Conservation (phyloP, 2,888 invertebrate species). For the Melieria picta region DNA sequence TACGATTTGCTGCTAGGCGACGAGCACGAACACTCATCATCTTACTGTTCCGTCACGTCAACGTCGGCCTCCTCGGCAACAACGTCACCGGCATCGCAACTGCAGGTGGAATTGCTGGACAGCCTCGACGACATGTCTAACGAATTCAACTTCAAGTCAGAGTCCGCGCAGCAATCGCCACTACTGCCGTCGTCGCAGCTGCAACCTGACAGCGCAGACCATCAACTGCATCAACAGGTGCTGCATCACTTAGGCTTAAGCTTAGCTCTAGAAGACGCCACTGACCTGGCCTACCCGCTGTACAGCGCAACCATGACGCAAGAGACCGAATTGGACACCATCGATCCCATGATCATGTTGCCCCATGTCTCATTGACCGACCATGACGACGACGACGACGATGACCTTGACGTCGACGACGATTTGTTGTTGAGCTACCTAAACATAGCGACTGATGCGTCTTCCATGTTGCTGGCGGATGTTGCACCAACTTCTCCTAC, state of each 20-base stretch:
- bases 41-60: constrained; percentile 21
- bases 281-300: constrained; percentile 46
- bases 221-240: constrained; percentile 58
- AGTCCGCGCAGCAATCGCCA: constrained; percentile 3
- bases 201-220: constrained; percentile 31
- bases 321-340: constrained; percentile 10
- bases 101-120: constrained; percentile 20
- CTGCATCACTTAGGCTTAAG: constrained; percentile 59
- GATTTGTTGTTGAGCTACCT: constrained; percentile 19
- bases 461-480: background rate
- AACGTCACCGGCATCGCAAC: constrained; percentile 13
- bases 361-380: constrained; percentile 30
- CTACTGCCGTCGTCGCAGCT: background rate
- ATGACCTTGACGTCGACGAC: constrained; percentile 35
- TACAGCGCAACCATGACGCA: constrained; percentile 40
- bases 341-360: constrained; percentile 23
- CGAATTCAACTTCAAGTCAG: constrained; percentile 10
- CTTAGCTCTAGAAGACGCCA: constrained; percentile 52
- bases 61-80: constrained; percentile 2
- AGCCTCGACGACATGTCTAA: constrained; percentile 23
- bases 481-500: background rate
- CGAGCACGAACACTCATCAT: constrained; percentile 27
- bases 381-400: constrained; percentile 33
- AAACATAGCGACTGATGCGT: constrained; percentile 4
- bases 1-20: constrained; percentile 4